Base-by-base conservation (phyloP, 2,797 vertebrate genomes). In the Girardinus metallicus region DNA sequence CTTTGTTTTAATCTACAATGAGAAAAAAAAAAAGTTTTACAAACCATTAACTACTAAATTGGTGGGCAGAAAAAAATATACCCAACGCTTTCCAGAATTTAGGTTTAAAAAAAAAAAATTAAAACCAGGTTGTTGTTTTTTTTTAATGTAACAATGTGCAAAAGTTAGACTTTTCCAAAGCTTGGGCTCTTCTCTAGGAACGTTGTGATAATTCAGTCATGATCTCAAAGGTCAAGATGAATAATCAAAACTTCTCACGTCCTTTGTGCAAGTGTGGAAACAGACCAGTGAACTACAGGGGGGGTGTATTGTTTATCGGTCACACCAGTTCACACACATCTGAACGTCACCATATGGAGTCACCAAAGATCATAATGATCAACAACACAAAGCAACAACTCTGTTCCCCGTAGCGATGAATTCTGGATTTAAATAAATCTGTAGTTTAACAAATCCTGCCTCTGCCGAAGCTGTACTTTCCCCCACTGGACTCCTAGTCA, bases 211-310 rank as follows among this genome's bases (percentile, higher is more conserved):
- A 81, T 75, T 80, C 62, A 21, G 16, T 78, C 68, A 62, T 64
- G 9, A 57, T 83, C 68, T 8, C 75, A 91, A 91, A 90, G 81
- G 88, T 75, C 83, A 83, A 76, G 62, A 26, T 1, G 62, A 76
- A 86, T 73, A 90, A 72, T 89, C 88, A 86, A 29, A 55, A 81
- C 73, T 85, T 88, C 81, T 83, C 86, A 85, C 88, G 18, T 86
- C 75, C 81, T 86, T 80, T 80, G 80, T 70, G 73, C 71, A 76
- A 74, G 31, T 72, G 81, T 77, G 62, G 31, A 23, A 80, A 44
- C 41, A 74, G 41, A 57, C 47, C 44, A 57, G 55, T 76, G 53
- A 85, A 74, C 44, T 26, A 41, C n/a, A 46, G 80, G 79, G 85
- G 85, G 78, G 78, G n/a, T n/a, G n/a, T 31, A 73, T 85, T 86